Base-by-base conservation (phyloP, 2,797 vertebrate species). In the Muscicapa striata region DNA sequence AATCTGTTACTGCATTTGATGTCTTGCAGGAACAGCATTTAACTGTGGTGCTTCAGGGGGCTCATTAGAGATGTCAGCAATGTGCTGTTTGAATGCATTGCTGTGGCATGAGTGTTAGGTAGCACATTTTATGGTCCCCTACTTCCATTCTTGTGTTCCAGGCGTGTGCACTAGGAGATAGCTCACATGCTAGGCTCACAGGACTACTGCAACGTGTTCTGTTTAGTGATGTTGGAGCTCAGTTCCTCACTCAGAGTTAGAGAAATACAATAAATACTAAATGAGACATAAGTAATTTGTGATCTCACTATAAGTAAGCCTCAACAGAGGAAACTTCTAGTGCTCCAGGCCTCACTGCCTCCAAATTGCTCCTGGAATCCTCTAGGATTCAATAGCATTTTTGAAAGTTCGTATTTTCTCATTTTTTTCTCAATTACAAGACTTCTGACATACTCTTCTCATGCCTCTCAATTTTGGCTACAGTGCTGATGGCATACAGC, bases 401-500 rank as follows among this genome's bases (percentile, higher is more conserved):
- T 51, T 3, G 5, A 16, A 89, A 21, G 16, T n/a, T 81, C 40
- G 6, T 77, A 27, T 55, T 75, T 45, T 14, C 74, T 49, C 26
- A 3, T 54, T 32, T 66, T 66, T 16, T 55, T 34, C 14, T 22
- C 23, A 46, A 0, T 24, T 45, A 62, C 0, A 10, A 84, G 22
- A 54, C 19, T 52, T 84, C 45, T 30, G 20, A 26, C n/a, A 48
- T 23, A 23, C 10, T 67, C 5, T 68, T 76, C 54, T 69, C 23
- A 41, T 18, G 24, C 3, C 3, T 55, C 49, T 73, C 91, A 36
- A 24, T 85, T 90, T 86, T 68, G 29, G 6, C 55, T 80, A 10
- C 38, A 4, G 4, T 73, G n/a, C 19, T 81, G 26, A 20, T 0
- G 2, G 34, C 32, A 49, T 6, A 32, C 8, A 66, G 6, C 21